Percentiles rank a stretch among this genome's conserved stretches.
Evolutionary conservation across 92 coral and sea anemone genomes (phyloP).

Genomic region (Heteractis magnifica): DNA sequence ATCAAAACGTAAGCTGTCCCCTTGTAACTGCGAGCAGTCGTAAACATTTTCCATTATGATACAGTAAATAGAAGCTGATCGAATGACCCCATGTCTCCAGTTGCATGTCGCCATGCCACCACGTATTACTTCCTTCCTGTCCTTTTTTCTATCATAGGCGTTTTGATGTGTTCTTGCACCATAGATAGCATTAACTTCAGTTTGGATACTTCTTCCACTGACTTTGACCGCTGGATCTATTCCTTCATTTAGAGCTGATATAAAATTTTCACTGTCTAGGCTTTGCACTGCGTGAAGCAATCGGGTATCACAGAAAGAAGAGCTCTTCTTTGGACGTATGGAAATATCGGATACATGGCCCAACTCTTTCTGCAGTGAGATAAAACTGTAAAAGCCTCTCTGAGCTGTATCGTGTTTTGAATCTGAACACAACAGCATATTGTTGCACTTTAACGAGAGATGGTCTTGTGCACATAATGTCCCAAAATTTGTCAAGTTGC

Average conservation of each 20-base stretch:
- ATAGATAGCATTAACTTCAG: constrained; percentile 34
- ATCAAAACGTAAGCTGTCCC: constrained; percentile 32
- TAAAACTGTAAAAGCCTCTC: constrained; percentile 52
- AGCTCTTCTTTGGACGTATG: constrained; percentile 33
- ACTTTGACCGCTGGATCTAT: constrained; percentile 53
- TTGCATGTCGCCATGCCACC: constrained; percentile 47
- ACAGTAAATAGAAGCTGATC: constrained; percentile 46
- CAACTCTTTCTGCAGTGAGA: constrained; percentile 51
- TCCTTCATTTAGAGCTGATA: constrained; percentile 50
- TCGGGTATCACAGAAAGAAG: constrained; percentile 50
- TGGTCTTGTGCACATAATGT: constrained; percentile 38
- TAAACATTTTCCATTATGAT: constrained; percentile 48
- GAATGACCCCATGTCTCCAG: constrained; percentile 66
- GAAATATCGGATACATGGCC: constrained; percentile 36
- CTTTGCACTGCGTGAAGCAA: constrained; percentile 40
- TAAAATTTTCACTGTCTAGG: constrained; percentile 37
- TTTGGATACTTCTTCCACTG: constrained; percentile 36
- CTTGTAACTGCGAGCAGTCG: constrained; percentile 61
- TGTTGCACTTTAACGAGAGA: constrained; percentile 39
- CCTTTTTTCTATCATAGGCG: constrained; percentile 30
- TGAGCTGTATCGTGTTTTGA: constrained; percentile 61
- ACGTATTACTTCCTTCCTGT: constrained; percentile 52
- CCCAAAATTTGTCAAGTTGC: constrained; percentile 65
- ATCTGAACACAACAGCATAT: constrained; percentile 50
- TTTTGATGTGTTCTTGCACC: constrained; percentile 23